phyloP scores from a whole-genome alignment of 2,113 vertebrate genomes.

The Cichladusa arquata region DNA sequence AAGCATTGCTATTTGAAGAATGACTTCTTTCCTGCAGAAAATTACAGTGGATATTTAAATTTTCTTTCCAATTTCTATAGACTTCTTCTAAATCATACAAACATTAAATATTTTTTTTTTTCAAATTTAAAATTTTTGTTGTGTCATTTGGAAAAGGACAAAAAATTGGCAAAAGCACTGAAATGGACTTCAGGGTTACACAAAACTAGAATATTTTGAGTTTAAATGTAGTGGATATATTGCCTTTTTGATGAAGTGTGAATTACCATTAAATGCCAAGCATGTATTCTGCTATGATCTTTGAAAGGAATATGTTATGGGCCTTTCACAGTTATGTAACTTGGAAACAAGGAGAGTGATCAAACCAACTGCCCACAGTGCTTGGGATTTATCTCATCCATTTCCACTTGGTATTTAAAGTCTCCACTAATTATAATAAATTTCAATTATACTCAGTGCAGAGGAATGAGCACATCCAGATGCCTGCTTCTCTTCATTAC shows the following conservation, averaged over 20 bases:
- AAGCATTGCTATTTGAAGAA: neutral
- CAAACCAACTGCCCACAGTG: neutral
- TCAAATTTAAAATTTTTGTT: neutral
- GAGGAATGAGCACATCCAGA: constrained; percentile 5
- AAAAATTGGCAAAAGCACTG: neutral
- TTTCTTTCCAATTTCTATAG: neutral
- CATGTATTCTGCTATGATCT: neutral
- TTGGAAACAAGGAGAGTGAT: neutral
- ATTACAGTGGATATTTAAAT: neutral
- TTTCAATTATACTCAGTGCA: neutral
- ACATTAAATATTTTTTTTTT: neutral
- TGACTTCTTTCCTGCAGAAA: neutral
- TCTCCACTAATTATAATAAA: constrained; percentile 9
- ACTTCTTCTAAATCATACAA: neutral
- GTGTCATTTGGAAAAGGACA: neutral
- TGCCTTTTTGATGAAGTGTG: neutral
- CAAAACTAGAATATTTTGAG: neutral
- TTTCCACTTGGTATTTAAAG: constrained; percentile 10
- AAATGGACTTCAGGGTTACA: neutral
- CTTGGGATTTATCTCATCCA: neutral
- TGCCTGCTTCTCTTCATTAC: constrained; percentile 18
- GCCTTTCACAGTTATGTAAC: neutral
- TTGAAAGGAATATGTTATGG: neutral
- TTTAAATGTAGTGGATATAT: neutral
- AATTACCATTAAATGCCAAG: neutral